Evolutionary conservation across 2,113 vertebrate species (phyloP), one percentile per base, ranked within the genome.

Genomic region (Perognathus longimembris): DNA sequence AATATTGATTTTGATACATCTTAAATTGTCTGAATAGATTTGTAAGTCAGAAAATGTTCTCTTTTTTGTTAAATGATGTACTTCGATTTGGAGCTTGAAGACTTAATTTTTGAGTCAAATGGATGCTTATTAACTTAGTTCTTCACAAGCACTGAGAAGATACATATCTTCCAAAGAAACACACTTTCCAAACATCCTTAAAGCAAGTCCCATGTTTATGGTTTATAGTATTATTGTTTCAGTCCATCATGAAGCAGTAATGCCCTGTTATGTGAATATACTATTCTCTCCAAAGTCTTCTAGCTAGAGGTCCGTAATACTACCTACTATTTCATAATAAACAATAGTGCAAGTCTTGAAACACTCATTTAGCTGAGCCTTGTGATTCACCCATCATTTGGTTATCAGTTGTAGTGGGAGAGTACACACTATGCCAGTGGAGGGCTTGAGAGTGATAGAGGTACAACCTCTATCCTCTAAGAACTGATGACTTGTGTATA

Each of bases 1-100:
- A 87, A 84, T 67, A 73, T 85, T 67, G 61, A 45, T 86, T 94
- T 83, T 78, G 22, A 73, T 92, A 77, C 9, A 54, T 69, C 32
- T 81, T 66, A 18, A 85, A 77, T 9, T 73, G 7, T 85, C 34
- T 67, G 28, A 74, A 67, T 74, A 59, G 59, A 24, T 64, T 57
- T 74, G 12, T 38, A 85, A 66, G 30, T 90, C 63, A 79, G n/a
- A 78, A 26, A 22, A 77, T n/a, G n/a, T n/a, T n/a, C n/a, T n/a
- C 26, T 64, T 18, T 42, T 73, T 75, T 59, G 21, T 85, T 17
- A 73, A 12, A 32, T 7, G 78, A 40, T 34, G 8, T 59, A 57
- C 69, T 85, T 24, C 79, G 26, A 85, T 90, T 83, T 61, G 36
- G 71, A 42, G 4, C 61, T 81, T 92, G 66, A 74, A 90, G 81